phyloP scores from a whole-genome alignment of 2,797 vertebrate species.

The Lycodopsis pacificus region DNA sequence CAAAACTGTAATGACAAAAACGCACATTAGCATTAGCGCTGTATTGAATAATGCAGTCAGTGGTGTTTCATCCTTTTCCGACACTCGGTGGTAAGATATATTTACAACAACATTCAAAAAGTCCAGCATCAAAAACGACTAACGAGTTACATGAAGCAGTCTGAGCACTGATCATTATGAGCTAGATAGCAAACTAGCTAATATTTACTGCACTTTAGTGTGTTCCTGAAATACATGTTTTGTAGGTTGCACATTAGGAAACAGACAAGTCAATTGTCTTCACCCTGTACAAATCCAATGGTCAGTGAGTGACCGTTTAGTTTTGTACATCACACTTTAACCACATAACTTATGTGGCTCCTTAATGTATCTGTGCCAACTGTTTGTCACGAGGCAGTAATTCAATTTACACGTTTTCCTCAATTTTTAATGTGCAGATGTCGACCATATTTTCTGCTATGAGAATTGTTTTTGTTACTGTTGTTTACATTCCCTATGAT shows the following conservation, averaged over 20 bases:
- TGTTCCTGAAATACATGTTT: background rate
- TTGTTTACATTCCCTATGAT: background rate
- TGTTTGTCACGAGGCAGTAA: background rate
- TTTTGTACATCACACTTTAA: background rate
- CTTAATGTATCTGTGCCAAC: background rate
- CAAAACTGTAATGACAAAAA: background rate
- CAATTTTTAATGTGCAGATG: background rate
- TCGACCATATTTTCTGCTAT: background rate
- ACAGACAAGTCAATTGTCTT: background rate
- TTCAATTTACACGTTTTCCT: background rate
- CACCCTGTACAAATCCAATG: background rate
- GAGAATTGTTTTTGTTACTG: background rate
- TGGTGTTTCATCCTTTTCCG: background rate
- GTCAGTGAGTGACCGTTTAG: too few relatives aligned
- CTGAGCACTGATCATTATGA: background rate
- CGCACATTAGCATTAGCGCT: background rate
- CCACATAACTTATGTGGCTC: background rate
- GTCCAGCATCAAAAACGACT: background rate
- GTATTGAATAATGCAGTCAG: background rate
- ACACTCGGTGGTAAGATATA: too few relatives aligned
- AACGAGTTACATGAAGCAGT: too few relatives aligned
- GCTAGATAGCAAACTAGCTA: rapidly evolving
- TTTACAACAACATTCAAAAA: background rate
- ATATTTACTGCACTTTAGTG: background rate
- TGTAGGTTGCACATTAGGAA: background rate